Evolutionary conservation across 2,888 invertebrate genomes (phyloP).

Genomic region (Eupithecia exiguata): DNA sequence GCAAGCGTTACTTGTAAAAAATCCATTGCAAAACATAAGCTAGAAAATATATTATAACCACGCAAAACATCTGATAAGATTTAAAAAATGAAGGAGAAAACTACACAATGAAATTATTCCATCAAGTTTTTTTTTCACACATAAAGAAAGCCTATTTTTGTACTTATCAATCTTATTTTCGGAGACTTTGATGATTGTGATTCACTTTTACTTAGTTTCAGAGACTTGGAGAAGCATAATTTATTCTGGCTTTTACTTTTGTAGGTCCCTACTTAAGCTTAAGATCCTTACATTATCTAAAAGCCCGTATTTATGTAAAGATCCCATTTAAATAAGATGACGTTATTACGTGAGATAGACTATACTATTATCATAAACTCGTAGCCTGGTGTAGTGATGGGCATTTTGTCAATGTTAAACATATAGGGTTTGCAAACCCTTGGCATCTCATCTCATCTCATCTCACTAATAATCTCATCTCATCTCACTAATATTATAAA

Average conservation of each 20-base stretch:
- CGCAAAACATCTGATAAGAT: too few species aligned
- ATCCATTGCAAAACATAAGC: too few species aligned
- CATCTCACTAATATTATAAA: too few species aligned
- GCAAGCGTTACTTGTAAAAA: too few species aligned
- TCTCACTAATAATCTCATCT: too few species aligned
- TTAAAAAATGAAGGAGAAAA: too few species aligned
- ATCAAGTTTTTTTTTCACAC: too few species aligned
- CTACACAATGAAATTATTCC: too few species aligned
- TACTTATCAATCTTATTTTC: neutral
- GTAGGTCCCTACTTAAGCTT: neutral
- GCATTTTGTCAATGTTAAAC: neutral
- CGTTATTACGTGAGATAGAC: conserved; percentile 11
- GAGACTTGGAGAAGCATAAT: neutral
- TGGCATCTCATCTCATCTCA: too few species aligned
- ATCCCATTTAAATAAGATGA: conserved; percentile 11
- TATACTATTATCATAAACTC: conserved; percentile 7
- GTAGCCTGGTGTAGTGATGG: neutral
- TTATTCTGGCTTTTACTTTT: neutral
- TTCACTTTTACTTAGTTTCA: neutral
- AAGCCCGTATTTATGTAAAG: conserved; percentile 1
- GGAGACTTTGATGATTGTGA: neutral
- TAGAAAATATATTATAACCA: too few species aligned
- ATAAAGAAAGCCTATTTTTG: neutral
- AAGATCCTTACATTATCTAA: neutral
- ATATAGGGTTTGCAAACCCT: neutral